phyloP scores from a whole-genome alignment of 2,113 vertebrate genomes.

The Engystomops pustulosus region DNA sequence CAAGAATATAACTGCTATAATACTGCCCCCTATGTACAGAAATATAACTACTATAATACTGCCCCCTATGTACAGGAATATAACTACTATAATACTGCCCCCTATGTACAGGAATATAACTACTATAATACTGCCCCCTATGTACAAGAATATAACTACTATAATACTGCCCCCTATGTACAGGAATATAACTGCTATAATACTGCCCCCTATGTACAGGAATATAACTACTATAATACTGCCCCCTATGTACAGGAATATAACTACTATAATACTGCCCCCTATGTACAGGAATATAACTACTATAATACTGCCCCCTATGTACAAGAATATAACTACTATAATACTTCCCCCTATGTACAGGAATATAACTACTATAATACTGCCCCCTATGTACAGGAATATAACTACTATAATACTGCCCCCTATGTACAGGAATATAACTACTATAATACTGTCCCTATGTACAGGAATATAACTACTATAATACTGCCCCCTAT shows the following conservation, averaged over 20 bases:
- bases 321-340: not conserved
- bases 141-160: constrained; percentile 9
- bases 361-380: not conserved
- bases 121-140: not conserved
- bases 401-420: constrained; percentile 9
- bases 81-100: not conserved
- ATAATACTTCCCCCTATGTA: not conserved
- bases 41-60: not conserved
- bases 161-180: not conserved
- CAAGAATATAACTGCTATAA: not conserved
- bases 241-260: too few relatives aligned
- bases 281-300: not conserved
- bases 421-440: too few relatives aligned
- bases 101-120: not conserved
- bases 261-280: too few relatives aligned
- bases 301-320: not conserved
- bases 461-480: not conserved
- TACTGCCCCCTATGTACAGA: not conserved
- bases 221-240: too few relatives aligned
- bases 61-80: not conserved
- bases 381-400: not conserved
- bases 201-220: too few relatives aligned
- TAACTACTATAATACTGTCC: too few relatives aligned
- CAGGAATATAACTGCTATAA: too few relatives aligned
- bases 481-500: not conserved